These are phyloP conservation scores for Trichonephila clavata DNA, from an alignment of 1,140 invertebrate genomes.

Conservation along the genomic window DNA sequence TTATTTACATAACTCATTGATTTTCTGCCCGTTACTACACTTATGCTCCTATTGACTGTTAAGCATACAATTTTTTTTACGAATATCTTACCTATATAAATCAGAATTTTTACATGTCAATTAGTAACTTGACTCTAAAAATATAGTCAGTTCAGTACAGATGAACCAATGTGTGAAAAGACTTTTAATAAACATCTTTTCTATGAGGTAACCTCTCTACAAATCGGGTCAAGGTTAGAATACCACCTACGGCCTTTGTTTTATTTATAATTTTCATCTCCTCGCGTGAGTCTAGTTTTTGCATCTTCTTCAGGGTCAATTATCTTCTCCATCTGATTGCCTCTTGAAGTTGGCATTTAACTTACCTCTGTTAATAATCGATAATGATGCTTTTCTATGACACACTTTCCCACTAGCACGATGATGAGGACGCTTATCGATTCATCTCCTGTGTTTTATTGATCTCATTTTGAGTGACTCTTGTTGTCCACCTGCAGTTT, in stretches of 20 bases:
- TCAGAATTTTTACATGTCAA: too few relatives aligned
- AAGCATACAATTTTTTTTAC: too few relatives aligned
- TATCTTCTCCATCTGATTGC: background rate
- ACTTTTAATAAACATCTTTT: background rate
- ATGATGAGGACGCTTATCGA: slow-evolving; percentile 16
- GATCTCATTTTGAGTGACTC: slow-evolving; percentile 13
- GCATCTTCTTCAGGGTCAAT: slow-evolving; percentile 48
- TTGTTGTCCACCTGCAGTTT: background rate
- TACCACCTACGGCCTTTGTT: slow-evolving; percentile 20
- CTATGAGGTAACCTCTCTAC: background rate
- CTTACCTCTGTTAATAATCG: slow-evolving; percentile 31
- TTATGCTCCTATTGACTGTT: too few relatives aligned
- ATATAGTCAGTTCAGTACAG: too few relatives aligned
- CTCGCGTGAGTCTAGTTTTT: background rate
- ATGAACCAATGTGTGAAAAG: too few relatives aligned
- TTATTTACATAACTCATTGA: too few relatives aligned
- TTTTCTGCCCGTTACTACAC: too few relatives aligned
- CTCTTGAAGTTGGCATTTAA: background rate
- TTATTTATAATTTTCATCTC: slow-evolving; percentile 7
- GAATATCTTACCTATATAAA: too few relatives aligned
- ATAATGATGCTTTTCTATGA: slow-evolving; percentile 25
- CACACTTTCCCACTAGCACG: slow-evolving; percentile 29
- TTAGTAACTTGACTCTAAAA: too few relatives aligned
- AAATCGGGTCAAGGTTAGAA: slow-evolving; percentile 37
- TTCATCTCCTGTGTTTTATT: slow-evolving; percentile 29